A percentile compares a stretch with the other conserved stretches of the same genome.
phyloP scores from a whole-genome alignment of 1,140 invertebrate genomes.

The Anastatus disparis region DNA sequence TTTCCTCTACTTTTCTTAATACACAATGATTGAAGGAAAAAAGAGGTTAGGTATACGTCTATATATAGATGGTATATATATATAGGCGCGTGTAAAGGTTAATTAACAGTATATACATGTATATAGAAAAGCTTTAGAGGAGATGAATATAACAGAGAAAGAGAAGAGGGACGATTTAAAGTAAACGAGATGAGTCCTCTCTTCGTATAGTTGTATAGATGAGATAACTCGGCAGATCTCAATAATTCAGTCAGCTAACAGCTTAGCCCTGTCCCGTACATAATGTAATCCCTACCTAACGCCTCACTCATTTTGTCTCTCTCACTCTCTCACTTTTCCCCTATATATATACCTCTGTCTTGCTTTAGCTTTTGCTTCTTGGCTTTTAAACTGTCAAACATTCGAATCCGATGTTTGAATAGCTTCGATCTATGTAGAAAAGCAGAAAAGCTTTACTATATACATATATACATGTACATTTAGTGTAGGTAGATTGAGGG shows the following conservation, averaged over 20 bases:
- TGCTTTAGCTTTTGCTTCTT: slow-evolving; percentile 55
- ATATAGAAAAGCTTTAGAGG: no score
- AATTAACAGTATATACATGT: no score
- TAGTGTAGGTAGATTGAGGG: not conserved
- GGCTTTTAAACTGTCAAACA: slow-evolving; percentile 68
- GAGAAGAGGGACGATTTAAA: slow-evolving; percentile 62
- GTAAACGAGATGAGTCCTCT: slow-evolving; percentile 62
- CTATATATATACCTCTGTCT: no score
- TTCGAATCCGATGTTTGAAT: slow-evolving; percentile 64
- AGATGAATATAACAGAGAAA: no score
- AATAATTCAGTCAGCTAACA: slow-evolving; percentile 67
- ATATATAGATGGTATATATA: no score
- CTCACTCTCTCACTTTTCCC: slow-evolving; percentile 31
- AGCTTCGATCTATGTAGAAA: slow-evolving; percentile 54
- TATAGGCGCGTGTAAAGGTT: no score
- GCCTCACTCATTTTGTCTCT: slow-evolving; percentile 24
- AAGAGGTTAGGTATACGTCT: no score
- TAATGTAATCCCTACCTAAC: slow-evolving; percentile 61
- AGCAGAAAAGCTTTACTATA: slow-evolving; percentile 10
- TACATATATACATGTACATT: not conserved
- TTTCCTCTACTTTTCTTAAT: no score
- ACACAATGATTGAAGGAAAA: no score
- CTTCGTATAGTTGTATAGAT: slow-evolving; percentile 56
- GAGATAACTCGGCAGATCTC: slow-evolving; percentile 61
- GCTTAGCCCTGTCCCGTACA: slow-evolving; percentile 67